Percentiles rank a stretch among this genome's conserved stretches.
These are phyloP conservation scores for Misgurnus mizolepis DNA, from an alignment of 2,113 vertebrate species.

Conservation along the genomic window DNA sequence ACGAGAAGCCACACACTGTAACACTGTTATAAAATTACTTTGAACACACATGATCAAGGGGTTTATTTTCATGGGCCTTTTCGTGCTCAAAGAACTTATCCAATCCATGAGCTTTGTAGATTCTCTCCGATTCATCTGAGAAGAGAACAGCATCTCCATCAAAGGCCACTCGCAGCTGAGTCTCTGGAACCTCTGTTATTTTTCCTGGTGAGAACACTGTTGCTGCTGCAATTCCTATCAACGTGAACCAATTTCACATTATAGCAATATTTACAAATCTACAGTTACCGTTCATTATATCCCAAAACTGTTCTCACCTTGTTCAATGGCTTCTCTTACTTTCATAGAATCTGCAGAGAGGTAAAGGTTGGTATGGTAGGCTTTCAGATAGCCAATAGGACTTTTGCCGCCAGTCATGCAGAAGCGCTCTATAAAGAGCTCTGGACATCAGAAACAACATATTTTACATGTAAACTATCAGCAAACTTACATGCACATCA, in stretches of 20 bases:
- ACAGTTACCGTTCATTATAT: not conserved
- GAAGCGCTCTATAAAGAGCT: conserved; percentile 91
- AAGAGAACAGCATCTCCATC: conserved; percentile 92
- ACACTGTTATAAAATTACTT: not conserved
- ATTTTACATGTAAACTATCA: too few relatives aligned
- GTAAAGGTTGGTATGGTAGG: conserved; percentile 95
- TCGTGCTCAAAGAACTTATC: conserved; percentile 95
- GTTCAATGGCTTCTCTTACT: conserved; percentile 89
- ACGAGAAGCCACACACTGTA: not conserved
- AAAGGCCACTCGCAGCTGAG: conserved; percentile 91
- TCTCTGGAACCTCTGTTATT: conserved; percentile 81
- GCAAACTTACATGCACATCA: too few relatives aligned
- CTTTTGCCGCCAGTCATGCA: conserved; percentile 97
- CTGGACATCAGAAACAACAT: conserved; percentile 62
- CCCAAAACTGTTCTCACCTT: conserved; percentile 76
- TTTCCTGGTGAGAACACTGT: conserved; percentile 90
- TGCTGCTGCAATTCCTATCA: conserved; percentile 89
- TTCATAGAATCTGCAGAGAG: conserved; percentile 88
- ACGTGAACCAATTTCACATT: not conserved
- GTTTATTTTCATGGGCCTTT: conserved; percentile 89
- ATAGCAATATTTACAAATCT: not conserved
- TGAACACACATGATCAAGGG: conserved; percentile 85
- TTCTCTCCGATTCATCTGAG: conserved; percentile 62
- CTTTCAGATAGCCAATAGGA: conserved; percentile 92
- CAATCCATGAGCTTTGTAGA: conserved; percentile 90